A percentile compares a stretch with the other conserved stretches of the same genome.
phyloP scores from a whole-genome alignment of 2,113 vertebrate species.

The Labeo rohita region DNA sequence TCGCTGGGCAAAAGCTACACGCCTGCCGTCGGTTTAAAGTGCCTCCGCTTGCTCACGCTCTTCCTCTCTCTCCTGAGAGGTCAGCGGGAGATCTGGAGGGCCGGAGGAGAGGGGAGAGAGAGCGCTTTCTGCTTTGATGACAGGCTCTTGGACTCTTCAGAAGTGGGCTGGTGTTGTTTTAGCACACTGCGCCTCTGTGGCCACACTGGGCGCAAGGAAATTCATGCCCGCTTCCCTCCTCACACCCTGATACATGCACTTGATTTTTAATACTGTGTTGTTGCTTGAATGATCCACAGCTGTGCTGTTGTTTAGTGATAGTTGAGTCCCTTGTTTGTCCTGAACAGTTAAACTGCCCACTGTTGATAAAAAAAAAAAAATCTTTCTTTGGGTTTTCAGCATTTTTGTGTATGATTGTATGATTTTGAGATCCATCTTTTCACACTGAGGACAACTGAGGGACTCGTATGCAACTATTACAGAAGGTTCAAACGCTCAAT shows the following conservation, averaged over 20 bases:
- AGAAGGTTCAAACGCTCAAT: too few species aligned
- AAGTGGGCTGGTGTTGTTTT: conserved; percentile 47
- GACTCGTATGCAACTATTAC: too few species aligned
- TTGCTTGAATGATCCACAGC: too few species aligned
- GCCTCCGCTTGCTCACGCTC: conserved; percentile 20
- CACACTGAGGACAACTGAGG: too few species aligned
- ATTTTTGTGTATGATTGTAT: too few species aligned
- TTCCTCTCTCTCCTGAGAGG: conserved; percentile 38
- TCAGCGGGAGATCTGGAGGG: conserved; percentile 34
- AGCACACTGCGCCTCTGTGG: conserved; percentile 35
- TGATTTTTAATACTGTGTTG: too few species aligned
- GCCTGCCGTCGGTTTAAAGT: conserved; percentile 4
- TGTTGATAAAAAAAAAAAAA: too few species aligned
- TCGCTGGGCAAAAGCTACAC: conserved; percentile 9
- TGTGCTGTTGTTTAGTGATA: too few species aligned
- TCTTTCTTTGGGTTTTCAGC: too few species aligned
- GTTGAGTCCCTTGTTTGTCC: too few species aligned
- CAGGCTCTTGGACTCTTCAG: conserved; percentile 54
- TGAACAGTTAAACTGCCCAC: too few species aligned
- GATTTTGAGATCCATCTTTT: too few species aligned
- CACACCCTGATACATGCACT: background rate
- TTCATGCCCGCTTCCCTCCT: background rate
- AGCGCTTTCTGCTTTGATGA: conserved; percentile 53
- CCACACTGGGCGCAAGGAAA: conserved; percentile 21
- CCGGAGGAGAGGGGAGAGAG: background rate